Evolutionary conservation across 2,888 invertebrate species (phyloP).

Genomic region (Venusia cambrica): DNA sequence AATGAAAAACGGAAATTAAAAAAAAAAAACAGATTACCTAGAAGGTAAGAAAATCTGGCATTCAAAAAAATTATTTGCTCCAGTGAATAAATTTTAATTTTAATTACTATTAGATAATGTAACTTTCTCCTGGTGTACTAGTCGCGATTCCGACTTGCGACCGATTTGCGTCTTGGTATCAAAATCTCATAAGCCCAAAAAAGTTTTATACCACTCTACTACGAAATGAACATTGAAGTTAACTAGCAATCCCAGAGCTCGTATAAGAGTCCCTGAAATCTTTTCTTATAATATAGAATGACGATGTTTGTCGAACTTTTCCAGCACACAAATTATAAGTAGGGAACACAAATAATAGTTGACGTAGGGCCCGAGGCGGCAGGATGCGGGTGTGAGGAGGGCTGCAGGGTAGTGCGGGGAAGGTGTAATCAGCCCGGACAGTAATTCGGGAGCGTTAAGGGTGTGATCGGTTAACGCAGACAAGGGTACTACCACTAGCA

Average conservation of each 20-base stretch:
- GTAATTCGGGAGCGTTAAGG: slow-evolving; percentile 79
- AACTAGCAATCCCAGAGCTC: slow-evolving; percentile 61
- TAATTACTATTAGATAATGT: no score
- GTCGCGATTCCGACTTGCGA: no score
- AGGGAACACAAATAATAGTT: slow-evolving; percentile 77
- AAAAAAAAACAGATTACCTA: no score
- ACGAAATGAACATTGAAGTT: slow-evolving; percentile 43
- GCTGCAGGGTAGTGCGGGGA: slow-evolving; percentile 36
- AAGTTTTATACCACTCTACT: slow-evolving; percentile 42
- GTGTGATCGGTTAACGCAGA: slow-evolving; percentile 78
- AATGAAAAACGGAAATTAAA: no score
- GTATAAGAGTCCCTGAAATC: slow-evolving; percentile 57
- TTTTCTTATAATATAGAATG: slow-evolving; percentile 73
- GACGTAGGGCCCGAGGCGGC: slow-evolving; percentile 60
- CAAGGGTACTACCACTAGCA: slow-evolving; percentile 73
- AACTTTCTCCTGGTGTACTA: no score
- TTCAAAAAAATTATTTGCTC: no score
- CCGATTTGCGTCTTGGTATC: slow-evolving; percentile 5
- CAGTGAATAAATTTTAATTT: no score
- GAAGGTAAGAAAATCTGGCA: no score
- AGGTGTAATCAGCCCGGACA: slow-evolving; percentile 75
- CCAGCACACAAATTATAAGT: slow-evolving; percentile 74
- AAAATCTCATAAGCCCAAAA: slow-evolving; percentile 7
- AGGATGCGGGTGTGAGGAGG: slow-evolving; percentile 38
- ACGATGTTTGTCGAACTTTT: slow-evolving; percentile 72